Base-by-base conservation (phyloP, 2,113 vertebrate genomes). In the Etia nguti region DNA sequence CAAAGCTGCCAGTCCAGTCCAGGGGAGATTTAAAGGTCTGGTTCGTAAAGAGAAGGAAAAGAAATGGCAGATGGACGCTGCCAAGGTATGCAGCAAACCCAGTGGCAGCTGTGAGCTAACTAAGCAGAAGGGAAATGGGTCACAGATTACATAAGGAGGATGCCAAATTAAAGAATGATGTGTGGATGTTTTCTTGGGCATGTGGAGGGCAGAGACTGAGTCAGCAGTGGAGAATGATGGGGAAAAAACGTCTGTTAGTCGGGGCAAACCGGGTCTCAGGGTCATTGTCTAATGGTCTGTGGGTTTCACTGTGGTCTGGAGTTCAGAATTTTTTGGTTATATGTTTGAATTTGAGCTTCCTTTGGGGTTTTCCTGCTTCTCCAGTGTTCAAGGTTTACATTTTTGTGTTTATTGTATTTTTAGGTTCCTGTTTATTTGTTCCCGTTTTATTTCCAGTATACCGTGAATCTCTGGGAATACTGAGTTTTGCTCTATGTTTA, bases 191-290 rank as follows among this genome's bases (percentile, higher is more conserved):
- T 73, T n/a, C 41, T 29, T 26, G 6, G 70, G 2, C 6, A 29
- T 75, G 70, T 48, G 41, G 70, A 20, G 70, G 70, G 34, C 57
- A 86, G 65, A 54, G 62, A 15, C 10, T 11, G 79, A 90, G 82
- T 88, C 91, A 90, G 81, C 84, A 80, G 84, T 12, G 6, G 24
- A 48, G 81, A n/a, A 1, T 24, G 83, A 43, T 46, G 68, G 41
- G 41, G 8, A 73, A 75, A 48, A 11, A 29, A 18, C 48, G 48
- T 87, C n/a, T 3, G 65, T 84, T 22, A 18, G 31, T 82, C 50
- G 15, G 84, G 8, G 62, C 4, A 36, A 90, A 68, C 13, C 3
- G 10, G 83, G 73, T 62, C 82, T 31, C 10, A 29, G 68, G 8
- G 46, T 80, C 34, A 34, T 34, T 34, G 2, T 34, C 34, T 34